Evolutionary conservation across 2,797 vertebrate genomes (phyloP).

Genomic region (Syndactyla subalaris): DNA sequence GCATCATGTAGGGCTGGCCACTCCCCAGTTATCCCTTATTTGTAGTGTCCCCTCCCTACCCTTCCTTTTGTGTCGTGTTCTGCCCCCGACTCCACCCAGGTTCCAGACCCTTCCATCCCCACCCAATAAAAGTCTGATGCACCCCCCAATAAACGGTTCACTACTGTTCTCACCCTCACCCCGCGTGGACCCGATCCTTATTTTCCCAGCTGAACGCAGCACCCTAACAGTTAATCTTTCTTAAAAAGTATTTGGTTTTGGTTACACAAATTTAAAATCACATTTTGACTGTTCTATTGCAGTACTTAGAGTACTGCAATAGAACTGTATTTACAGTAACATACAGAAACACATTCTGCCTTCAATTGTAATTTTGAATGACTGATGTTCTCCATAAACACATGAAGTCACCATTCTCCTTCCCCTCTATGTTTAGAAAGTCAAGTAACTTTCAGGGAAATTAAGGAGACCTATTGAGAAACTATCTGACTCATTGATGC

Average conservation of each 20-base stretch:
- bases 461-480: background rate
- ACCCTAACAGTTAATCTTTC: background rate
- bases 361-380: background rate
- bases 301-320: background rate
- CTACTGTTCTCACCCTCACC: too few relatives aligned
- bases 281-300: background rate
- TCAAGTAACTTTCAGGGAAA: background rate
- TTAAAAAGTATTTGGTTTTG: background rate
- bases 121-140: too few relatives aligned
- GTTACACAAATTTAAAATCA: background rate
- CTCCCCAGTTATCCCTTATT: too few relatives aligned
- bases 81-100: too few relatives aligned
- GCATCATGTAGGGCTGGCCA: too few relatives aligned
- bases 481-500: background rate
- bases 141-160: too few relatives aligned
- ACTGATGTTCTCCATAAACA: background rate
- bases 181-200: too few relatives aligned
- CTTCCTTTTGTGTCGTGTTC: too few relatives aligned
- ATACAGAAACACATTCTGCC: background rate
- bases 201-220: too few relatives aligned
- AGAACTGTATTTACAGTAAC: background rate
- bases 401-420: rapidly evolving
- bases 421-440: background rate
- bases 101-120: too few relatives aligned
- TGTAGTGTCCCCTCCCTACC: too few relatives aligned